Evolutionary conservation across 2,113 vertebrate species (phyloP).

Genomic region (Helogale parvula): DNA sequence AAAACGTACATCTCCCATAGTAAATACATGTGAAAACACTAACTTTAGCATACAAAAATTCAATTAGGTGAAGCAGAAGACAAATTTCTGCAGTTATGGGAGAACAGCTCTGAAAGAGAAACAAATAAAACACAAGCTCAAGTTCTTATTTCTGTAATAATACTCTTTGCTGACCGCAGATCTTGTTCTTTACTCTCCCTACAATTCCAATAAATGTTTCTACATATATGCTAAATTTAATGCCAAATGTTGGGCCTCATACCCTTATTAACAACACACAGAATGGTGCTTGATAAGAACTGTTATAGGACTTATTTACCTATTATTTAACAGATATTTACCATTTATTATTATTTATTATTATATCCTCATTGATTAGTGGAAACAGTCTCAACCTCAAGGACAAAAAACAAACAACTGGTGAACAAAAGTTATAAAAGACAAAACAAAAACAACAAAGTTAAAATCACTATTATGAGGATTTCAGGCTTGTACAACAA

Average conservation of each 20-base stretch:
- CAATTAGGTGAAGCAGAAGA: slow-evolving; percentile 1
- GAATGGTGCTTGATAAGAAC: neutral
- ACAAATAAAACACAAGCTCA: neutral
- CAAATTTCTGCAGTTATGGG: neutral
- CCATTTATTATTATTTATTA: neutral
- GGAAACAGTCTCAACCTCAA: slow-evolving; percentile 28
- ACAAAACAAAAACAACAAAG: neutral
- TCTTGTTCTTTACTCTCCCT: slow-evolving; percentile 23
- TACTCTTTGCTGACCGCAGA: neutral
- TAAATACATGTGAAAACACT: slow-evolving; percentile 6
- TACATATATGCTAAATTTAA: slow-evolving; percentile 25
- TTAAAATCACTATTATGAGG: slow-evolving; percentile 24
- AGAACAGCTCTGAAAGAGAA: neutral
- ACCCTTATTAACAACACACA: slow-evolving; percentile 13
- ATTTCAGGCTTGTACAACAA: slow-evolving; percentile 30
- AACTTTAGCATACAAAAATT: slow-evolving; percentile 25
- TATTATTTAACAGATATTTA: neutral
- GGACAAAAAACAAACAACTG: neutral
- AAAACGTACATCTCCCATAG: neutral
- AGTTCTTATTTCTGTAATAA: slow-evolving; percentile 5
- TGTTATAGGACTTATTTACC: neutral
- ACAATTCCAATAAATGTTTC: slow-evolving; percentile 4
- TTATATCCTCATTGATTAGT: neutral
- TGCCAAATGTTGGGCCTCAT: neutral
- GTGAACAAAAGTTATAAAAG: slow-evolving; percentile 5